These are phyloP conservation scores for Vombatus ursinus DNA, from an alignment of 2,113 vertebrate species.

Conservation along the genomic window DNA sequence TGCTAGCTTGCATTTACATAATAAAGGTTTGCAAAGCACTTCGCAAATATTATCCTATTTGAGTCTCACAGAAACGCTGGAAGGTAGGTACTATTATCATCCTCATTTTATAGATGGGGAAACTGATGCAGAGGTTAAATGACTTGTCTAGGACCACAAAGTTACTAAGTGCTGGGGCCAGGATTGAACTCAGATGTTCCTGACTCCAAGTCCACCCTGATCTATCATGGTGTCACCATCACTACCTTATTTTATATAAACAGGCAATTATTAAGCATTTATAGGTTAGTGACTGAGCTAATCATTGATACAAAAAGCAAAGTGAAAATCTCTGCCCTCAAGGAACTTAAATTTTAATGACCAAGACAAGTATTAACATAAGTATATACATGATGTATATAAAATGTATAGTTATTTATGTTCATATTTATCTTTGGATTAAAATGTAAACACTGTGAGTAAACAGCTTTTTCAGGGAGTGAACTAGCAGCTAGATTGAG, in stretches of 20 bases:
- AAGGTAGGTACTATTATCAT: neutral
- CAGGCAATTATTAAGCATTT: neutral
- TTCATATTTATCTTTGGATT: no score
- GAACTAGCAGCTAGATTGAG: no score
- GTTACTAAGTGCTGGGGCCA: neutral
- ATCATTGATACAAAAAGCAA: neutral
- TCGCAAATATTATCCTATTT: neutral
- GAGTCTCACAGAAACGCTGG: neutral
- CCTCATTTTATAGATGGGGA: neutral
- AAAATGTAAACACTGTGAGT: no score
- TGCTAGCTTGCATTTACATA: neutral
- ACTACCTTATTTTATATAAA: neutral
- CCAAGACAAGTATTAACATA: no score
- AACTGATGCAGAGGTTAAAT: neutral
- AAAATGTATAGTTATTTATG: no score
- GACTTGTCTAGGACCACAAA: neutral
- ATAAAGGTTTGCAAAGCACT: neutral
- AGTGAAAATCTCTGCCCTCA: neutral
- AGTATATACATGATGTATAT: no score
- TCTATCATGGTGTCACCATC: neutral
- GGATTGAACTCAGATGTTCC: neutral
- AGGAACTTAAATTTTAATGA: no score
- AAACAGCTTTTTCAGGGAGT: no score
- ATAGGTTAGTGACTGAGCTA: neutral
- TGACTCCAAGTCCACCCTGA: neutral